Percentiles rank a stretch among this genome's conserved stretches.
Evolutionary conservation across 2,888 invertebrate species (phyloP).

Genomic region (Hyles lineata): DNA sequence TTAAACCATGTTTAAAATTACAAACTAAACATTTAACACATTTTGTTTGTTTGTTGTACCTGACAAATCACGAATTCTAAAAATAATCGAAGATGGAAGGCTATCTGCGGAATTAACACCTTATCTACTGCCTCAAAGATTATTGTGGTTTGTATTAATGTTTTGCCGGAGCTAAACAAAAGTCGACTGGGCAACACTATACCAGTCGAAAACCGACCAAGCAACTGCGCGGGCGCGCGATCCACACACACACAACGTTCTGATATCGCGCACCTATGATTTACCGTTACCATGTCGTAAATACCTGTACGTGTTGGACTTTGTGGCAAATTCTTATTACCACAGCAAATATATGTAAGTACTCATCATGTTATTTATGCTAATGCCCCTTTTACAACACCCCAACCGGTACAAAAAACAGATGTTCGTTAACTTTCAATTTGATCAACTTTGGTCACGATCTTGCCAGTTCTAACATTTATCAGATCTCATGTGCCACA

Average conservation of each 20-base stretch:
- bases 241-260: slow-evolving; percentile 19
- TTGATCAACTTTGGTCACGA: neutral
- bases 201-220: slow-evolving; percentile 30
- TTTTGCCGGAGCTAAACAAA: neutral
- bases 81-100: neutral
- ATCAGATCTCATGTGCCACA: neutral
- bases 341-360: slow-evolving; percentile 6
- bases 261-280: slow-evolving; percentile 23
- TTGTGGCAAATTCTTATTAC: neutral
- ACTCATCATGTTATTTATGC: neutral
- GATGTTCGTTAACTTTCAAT: neutral
- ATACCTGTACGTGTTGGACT: slow-evolving; percentile 10
- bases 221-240: slow-evolving; percentile 26
- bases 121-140: neutral
- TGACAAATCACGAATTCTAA: too few species aligned
- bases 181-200: slow-evolving; percentile 28
- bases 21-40: too few species aligned
- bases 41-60: too few species aligned
- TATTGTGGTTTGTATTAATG: neutral
- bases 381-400: neutral
- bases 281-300: slow-evolving; percentile 29
- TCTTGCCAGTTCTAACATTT: neutral
- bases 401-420: neutral
- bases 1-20: too few species aligned
- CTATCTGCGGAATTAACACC: neutral